These are phyloP conservation scores for Cynocephalus volans DNA, from an alignment of 2,113 vertebrate species.

Conservation along the genomic window DNA sequence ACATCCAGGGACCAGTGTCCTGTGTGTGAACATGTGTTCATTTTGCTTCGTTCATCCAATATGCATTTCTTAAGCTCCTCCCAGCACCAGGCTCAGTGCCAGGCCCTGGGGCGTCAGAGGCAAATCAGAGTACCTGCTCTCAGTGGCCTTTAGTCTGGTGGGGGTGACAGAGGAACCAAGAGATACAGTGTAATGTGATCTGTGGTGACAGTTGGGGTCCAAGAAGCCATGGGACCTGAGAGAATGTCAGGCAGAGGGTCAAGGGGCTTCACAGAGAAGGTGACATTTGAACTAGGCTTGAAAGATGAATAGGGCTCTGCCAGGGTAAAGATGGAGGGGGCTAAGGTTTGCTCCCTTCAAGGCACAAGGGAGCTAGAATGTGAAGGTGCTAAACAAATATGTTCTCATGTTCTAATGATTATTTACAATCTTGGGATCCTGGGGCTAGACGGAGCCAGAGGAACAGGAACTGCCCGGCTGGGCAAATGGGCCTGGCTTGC, in stretches of 20 bases:
- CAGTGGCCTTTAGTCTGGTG: neutral
- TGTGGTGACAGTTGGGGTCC: constrained; percentile 27
- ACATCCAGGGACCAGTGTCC: neutral
- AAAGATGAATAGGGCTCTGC: neutral
- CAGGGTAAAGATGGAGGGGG: neutral
- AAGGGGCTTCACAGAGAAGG: neutral
- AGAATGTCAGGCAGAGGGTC: neutral
- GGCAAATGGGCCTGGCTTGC: neutral
- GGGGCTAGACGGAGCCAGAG: neutral
- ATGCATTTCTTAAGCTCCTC: constrained; percentile 31
- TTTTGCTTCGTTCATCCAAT: neutral
- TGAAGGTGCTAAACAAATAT: neutral
- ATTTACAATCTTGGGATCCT: neutral
- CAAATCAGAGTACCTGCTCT: constrained; percentile 13
- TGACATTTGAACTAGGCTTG: constrained; percentile 20
- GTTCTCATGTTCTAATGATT: neutral
- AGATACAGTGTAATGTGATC: neutral
- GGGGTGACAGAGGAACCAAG: neutral
- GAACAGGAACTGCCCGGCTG: neutral
- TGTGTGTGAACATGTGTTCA: constrained; percentile 38
- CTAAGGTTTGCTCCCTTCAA: constrained; percentile 9
- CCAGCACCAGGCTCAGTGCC: neutral
- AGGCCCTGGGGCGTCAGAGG: neutral
- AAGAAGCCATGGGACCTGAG: neutral
- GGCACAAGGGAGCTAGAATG: neutral